Evolutionary conservation across 2,888 invertebrate species (phyloP).

Genomic region (Acanthococcus lagerstroemiae): DNA sequence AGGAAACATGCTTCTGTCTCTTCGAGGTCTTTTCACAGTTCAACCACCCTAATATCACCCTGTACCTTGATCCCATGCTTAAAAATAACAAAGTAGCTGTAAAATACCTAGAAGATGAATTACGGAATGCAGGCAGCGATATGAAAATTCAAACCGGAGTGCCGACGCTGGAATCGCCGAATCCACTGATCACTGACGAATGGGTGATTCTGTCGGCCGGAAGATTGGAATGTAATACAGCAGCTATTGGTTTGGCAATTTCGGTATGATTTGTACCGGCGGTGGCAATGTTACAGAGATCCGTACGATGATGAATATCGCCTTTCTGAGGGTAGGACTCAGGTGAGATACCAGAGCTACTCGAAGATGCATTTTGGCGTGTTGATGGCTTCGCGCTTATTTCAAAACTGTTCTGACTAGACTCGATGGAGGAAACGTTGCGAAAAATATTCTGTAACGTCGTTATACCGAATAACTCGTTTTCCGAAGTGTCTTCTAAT

Average conservation of each 20-base stretch:
- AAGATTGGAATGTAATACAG: not conserved
- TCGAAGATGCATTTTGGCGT: not conserved
- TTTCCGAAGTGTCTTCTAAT: not conserved
- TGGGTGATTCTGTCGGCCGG: not conserved
- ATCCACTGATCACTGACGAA: slow-evolving; percentile 1
- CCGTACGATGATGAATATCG: not conserved
- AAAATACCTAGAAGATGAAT: too few species aligned
- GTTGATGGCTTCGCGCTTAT: not conserved
- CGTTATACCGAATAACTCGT: slow-evolving; percentile 34
- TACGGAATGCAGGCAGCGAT: too few species aligned
- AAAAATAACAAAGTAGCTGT: too few species aligned
- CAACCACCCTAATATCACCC: too few species aligned
- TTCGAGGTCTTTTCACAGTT: too few species aligned
- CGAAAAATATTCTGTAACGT: slow-evolving; percentile 37
- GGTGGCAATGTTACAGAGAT: not conserved
- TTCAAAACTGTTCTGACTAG: not conserved
- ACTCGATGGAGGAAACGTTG: slow-evolving; percentile 34
- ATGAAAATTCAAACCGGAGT: not conserved
- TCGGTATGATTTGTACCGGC: not conserved
- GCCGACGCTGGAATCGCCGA: slow-evolving; percentile 8
- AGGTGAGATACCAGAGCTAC: too few species aligned
- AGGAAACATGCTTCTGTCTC: too few species aligned
- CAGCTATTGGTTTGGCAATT: not conserved
- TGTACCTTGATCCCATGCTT: too few species aligned
- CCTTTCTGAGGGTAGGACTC: too few species aligned